A percentile compares a stretch with the other conserved stretches of the same genome.
phyloP scores from a whole-genome alignment of 2,113 vertebrate species.

The Callorhinus ursinus region DNA sequence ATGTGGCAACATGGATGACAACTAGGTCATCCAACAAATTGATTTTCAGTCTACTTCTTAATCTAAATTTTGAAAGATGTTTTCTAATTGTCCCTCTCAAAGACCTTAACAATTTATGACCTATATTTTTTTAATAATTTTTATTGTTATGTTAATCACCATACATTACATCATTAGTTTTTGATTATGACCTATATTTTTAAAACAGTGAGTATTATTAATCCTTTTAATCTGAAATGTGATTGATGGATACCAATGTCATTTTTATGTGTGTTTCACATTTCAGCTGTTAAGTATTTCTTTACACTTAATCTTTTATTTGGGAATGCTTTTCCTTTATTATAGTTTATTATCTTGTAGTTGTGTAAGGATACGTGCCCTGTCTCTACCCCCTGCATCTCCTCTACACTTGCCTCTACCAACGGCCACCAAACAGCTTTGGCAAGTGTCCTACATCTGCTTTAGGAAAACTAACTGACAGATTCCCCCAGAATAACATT shows the following conservation, averaged over 20 bases:
- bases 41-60: too few species aligned
- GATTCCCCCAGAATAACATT: neutral
- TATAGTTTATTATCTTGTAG: neutral
- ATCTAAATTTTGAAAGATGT: too few species aligned
- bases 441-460: neutral
- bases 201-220: too few species aligned
- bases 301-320: neutral
- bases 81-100: too few species aligned
- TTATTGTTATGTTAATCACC: too few species aligned
- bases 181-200: too few species aligned
- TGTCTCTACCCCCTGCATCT: neutral
- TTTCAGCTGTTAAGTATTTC: neutral
- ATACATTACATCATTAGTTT: too few species aligned
- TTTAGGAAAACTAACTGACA: neutral
- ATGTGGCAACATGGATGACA: too few species aligned
- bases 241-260: neutral
- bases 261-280: neutral
- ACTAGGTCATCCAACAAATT: too few species aligned
- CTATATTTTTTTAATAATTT: too few species aligned
- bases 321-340: neutral
- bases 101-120: too few species aligned
- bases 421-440: neutral
- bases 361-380: neutral
- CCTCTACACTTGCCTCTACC: neutral
- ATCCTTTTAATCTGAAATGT: too few species aligned